Base-by-base conservation (phyloP, 2,888 invertebrate genomes). In the Autographa pulchrina region DNA sequence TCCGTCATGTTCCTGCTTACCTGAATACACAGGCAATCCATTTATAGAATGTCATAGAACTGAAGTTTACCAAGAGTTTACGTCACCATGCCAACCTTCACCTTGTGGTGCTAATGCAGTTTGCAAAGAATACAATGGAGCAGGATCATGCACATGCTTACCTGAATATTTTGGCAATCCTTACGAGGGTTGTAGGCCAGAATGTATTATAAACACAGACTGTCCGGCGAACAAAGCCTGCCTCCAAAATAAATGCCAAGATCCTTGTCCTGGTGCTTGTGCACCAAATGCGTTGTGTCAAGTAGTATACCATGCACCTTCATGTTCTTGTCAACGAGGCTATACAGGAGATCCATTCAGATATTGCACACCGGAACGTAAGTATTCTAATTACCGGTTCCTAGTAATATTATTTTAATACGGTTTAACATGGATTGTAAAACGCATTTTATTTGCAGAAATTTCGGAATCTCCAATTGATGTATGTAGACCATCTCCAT, bases 231-330 rank as follows among this genome's bases (percentile, higher is more conserved):
- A 97, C 84, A 96, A 93, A 84, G 97, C 97, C n/a, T 98, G 98
- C 85, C 93, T 97, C 11, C 96, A 97, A 86, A 97, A 96, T 82
- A 97, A 97, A 92, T 98, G 98, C 89, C 93, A 96, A 83, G 97
- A 98, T 91, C 98, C 98, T 58, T 98, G 98, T 86, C 97, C 97
- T 5, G 98, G 97, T 77, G 97, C 97, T 11, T 98, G 98, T 90
- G 98, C 97, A 0, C 96, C 97, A 78, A 98, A 98, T 89, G 97
- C 98, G 11, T 92, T 97, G 41, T 98, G 98, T 87, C 97, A 97
- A 92, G 97, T 97, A 25, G 96, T 97, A 7, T 97, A 97, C 82
- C 97, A 97, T 91, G 91, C 97, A 85, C 97, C 97, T 66, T 96
- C 96, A 62, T 97, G 98, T 89, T 96, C 96, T 61, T 98, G 98